Percentiles rank a stretch among this genome's conserved stretches.
Evolutionary conservation across 1,140 invertebrate species (phyloP).

Genomic region (Augochlora pura): DNA sequence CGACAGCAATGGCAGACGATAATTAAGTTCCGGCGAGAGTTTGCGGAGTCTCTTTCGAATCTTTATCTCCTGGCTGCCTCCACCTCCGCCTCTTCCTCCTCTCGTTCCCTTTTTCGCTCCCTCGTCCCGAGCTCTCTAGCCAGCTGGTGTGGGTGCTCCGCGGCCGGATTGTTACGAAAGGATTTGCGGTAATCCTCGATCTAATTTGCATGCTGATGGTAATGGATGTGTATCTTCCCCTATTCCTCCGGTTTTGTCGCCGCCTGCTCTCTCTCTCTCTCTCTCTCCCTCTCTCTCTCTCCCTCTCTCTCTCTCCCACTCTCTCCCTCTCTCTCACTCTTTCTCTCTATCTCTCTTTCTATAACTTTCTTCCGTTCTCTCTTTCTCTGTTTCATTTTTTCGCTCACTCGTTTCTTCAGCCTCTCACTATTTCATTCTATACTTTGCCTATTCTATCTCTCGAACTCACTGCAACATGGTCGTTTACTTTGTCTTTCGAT

Average conservation of each 20-base stretch:
- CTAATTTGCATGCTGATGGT: conserved; percentile 80
- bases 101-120: conserved; percentile 59
- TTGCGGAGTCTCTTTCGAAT: conserved; percentile 63
- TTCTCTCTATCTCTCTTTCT: no score
- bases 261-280: conserved; percentile 36
- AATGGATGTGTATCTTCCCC: conserved; percentile 79
- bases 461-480: no score
- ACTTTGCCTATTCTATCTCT: no score
- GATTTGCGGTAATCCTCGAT: conserved; percentile 79
- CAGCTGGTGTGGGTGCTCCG: conserved; percentile 38
- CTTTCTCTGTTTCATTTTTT: no score
- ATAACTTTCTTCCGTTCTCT: no score
- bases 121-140: conserved; percentile 38
- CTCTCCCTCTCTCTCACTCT: no score
- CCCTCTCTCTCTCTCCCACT: no score
- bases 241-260: conserved; percentile 73
- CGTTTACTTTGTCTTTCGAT: no score
- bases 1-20: conserved; percentile 73
- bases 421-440: no score
- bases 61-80: conserved; percentile 25
- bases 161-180: conserved; percentile 77
- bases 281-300: no score
- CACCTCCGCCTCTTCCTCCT: conserved; percentile 15
- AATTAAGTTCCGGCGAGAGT: conserved; percentile 78
- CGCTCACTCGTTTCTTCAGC: no score